Percentiles rank a stretch among this genome's conserved stretches.
phyloP scores from a whole-genome alignment of 2,888 invertebrate genomes.

The Myopa testacea region DNA sequence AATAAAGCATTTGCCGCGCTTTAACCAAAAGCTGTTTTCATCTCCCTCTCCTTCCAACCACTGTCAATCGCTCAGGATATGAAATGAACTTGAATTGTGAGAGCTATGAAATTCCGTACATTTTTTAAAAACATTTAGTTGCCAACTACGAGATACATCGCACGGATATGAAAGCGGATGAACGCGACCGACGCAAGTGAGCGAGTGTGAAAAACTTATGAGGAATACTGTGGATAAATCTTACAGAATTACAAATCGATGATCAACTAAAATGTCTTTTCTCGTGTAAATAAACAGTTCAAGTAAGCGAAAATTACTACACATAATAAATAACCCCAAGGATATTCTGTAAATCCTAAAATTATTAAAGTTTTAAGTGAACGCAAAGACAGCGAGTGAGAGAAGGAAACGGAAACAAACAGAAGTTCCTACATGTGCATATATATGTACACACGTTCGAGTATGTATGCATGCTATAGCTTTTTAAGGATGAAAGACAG shows the following conservation, averaged over 20 bases:
- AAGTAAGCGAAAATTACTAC: no score
- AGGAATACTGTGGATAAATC: conserved; percentile 38
- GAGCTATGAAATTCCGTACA: not conserved
- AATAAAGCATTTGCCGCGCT: conserved; percentile 29
- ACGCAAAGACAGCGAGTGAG: no score
- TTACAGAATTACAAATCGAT: no score
- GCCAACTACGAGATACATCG: conserved; percentile 21
- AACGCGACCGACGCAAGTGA: conserved; percentile 12
- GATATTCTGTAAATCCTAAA: no score
- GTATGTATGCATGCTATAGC: conserved; percentile 41
- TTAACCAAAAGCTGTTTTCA: not conserved
- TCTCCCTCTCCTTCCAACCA: not conserved
- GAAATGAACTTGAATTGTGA: conserved; percentile 35
- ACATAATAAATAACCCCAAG: no score
- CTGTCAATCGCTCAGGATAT: not conserved
- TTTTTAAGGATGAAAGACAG: conserved; percentile 6
- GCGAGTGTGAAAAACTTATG: conserved; percentile 13
- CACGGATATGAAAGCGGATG: conserved; percentile 29
- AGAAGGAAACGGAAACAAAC: no score
- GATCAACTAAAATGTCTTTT: no score
- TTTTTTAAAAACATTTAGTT: conserved; percentile 26
- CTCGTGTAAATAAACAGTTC: no score
- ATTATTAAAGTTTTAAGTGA: no score
- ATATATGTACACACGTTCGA: no score
- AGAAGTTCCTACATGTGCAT: no score